A percentile compares a stretch with the other conserved stretches of the same genome.
These are phyloP conservation scores for Popillia japonica DNA, from an alignment of 1,140 invertebrate species.

Conservation along the genomic window DNA sequence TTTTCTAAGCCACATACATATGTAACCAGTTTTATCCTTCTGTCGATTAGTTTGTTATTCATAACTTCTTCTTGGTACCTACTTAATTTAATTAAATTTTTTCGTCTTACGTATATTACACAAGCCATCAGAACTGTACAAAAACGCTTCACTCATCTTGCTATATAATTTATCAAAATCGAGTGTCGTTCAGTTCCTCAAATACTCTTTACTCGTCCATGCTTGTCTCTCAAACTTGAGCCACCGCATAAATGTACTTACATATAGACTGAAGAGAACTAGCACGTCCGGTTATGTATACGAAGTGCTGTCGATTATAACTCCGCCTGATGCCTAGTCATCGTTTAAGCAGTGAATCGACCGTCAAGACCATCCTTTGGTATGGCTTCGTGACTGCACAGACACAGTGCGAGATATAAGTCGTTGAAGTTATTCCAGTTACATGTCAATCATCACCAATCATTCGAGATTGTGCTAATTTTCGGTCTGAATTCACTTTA, in stretches of 20 bases:
- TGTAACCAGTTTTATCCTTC: too few species aligned
- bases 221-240: background rate
- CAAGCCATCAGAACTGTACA: too few species aligned
- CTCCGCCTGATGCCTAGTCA: slow-evolving; percentile 19
- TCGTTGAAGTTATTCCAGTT: background rate
- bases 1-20: too few species aligned
- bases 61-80: background rate
- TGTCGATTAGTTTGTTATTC: background rate
- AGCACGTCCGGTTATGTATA: background rate
- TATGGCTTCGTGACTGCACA: background rate
- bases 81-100: too few species aligned
- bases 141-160: background rate
- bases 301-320: background rate
- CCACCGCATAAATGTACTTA: background rate
- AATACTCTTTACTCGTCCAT: slow-evolving; percentile 8
- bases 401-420: slow-evolving; percentile 1
- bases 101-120: too few species aligned
- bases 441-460: slow-evolving; percentile 25
- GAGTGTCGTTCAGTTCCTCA: background rate
- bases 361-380: background rate
- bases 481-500: slow-evolving; percentile 17
- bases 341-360: slow-evolving; percentile 20
- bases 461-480: slow-evolving; percentile 25
- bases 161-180: background rate
- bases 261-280: background rate